These are phyloP conservation scores for Drosophila silvestris DNA, from an alignment of 2,888 invertebrate genomes.

Conservation along the genomic window DNA sequence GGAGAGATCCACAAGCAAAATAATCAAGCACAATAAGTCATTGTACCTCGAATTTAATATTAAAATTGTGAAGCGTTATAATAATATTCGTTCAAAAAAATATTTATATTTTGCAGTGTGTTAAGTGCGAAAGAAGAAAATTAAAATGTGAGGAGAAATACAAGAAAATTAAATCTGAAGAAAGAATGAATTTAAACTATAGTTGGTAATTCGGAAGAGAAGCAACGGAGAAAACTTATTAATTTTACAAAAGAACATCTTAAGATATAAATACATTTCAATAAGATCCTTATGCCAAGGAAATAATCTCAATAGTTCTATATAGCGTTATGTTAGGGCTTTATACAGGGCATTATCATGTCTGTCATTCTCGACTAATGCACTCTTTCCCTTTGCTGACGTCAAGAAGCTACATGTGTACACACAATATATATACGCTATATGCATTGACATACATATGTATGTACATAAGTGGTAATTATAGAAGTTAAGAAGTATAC, in stretches of 20 bases:
- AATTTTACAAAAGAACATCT: neutral
- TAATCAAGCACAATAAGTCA: neutral
- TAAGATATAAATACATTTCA: neutral
- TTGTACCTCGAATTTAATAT: neutral
- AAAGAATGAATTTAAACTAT: neutral
- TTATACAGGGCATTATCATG: neutral
- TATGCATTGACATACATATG: constrained; percentile 11
- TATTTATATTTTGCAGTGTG: neutral
- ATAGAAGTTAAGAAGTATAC: constrained; percentile 48
- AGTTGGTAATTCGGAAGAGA: neutral
- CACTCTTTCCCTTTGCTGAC: constrained; percentile 39
- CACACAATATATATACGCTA: constrained; percentile 4
- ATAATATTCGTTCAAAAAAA: neutral
- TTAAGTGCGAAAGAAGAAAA: neutral
- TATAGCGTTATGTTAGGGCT: neutral
- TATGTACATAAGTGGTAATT: constrained; percentile 51
- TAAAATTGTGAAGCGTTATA: accelerated
- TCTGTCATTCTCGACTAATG: neutral
- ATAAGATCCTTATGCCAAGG: neutral
- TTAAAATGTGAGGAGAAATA: neutral
- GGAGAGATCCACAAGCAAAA: neutral
- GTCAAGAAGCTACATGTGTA: constrained; percentile 45
- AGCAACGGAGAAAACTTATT: neutral
- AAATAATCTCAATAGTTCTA: neutral
- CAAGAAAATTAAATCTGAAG: neutral